phyloP scores from a whole-genome alignment of 2,888 invertebrate species.

The Xanthostigma xanthostigma region DNA sequence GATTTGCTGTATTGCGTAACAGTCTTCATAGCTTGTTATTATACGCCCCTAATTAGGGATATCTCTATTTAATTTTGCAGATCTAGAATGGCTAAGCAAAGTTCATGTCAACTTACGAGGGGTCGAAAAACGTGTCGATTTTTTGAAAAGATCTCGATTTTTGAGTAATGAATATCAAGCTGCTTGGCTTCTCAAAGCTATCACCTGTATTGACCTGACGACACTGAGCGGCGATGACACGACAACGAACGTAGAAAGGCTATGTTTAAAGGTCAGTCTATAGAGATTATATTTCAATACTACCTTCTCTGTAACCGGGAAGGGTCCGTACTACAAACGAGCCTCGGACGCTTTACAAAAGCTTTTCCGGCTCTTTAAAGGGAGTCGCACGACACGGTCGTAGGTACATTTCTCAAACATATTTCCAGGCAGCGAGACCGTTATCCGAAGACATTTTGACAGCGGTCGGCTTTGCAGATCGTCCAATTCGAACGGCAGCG shows the following conservation, averaged over 20 bases:
- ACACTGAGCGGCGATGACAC: conserved; percentile 79
- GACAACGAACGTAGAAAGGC: conserved; percentile 54
- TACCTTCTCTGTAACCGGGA: neutral
- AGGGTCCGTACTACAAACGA: neutral
- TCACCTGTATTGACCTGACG: conserved; percentile 83
- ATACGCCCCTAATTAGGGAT: too few species aligned
- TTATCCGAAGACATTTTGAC: conserved; percentile 22
- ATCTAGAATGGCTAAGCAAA: conserved; percentile 32
- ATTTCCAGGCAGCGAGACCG: conserved; percentile 38
- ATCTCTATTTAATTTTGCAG: conserved; percentile 16
- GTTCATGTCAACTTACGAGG: conserved; percentile 39
- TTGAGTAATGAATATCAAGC: conserved; percentile 38
- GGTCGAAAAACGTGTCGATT: conserved; percentile 36
- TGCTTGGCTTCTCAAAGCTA: conserved; percentile 66
- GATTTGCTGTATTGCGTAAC: too few species aligned
- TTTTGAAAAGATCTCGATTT: conserved; percentile 27
- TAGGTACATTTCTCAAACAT: too few species aligned
- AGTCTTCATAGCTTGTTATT: too few species aligned
- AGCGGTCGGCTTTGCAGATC: conserved; percentile 23
- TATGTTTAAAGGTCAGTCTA: conserved; percentile 62
- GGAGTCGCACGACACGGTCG: too few species aligned
- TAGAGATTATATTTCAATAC: conserved; percentile 5
- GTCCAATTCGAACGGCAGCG: conserved; percentile 58
- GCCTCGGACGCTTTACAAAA: neutral
- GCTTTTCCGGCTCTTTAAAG: too few species aligned